Base-by-base conservation (phyloP, 2,797 vertebrate genomes). In the Antennarius maculatus region DNA sequence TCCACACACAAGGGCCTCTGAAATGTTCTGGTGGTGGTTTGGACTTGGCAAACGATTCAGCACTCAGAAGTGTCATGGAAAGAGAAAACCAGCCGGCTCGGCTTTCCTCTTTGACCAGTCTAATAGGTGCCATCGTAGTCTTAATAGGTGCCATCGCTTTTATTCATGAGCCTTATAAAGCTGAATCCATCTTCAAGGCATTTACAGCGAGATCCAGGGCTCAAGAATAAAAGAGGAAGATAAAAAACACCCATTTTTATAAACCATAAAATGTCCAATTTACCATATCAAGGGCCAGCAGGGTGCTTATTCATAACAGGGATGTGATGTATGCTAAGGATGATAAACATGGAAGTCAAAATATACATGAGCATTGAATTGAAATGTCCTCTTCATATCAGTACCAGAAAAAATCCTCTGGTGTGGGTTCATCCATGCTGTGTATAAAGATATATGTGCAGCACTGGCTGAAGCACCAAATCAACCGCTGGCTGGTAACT, bases 191-290 rank as follows among this genome's bases (percentile, higher is more conserved):
- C 88, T 90, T 90, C 84, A 86, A 91, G 67, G 84, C 60, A 52
- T 87, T 86, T 88, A 83, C 72, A 79, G 77, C 61, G 14, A 77
- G 81, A 84, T 54, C 77, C 74, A 49, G 78, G 76, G 69, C 84
- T 87, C 86, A 89, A 84, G 84, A 92, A 91, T 91, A 90, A 85
- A 90, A 91, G 75, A 37, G 69, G 82, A 80, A 87, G 88, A 93
- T 93, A 88, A 91, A 91, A 87, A 86, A 69, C 65, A 74, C 27
- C 56, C 53, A 71, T 85, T 89, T 91, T 88, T 81, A 85, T 83
- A 87, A 92, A 89, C 88, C 81, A 92, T 92, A 93, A 94, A 94
- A 92, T 88, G 84, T 93, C 83, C 89, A 91, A 92, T 93, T 93
- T 92, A 83, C 86, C 87, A 88, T 94, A 94, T 94, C 93, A 91